These are phyloP conservation scores for Zosterops lateralis DNA, from an alignment of 2,113 vertebrate genomes.

Conservation along the genomic window DNA sequence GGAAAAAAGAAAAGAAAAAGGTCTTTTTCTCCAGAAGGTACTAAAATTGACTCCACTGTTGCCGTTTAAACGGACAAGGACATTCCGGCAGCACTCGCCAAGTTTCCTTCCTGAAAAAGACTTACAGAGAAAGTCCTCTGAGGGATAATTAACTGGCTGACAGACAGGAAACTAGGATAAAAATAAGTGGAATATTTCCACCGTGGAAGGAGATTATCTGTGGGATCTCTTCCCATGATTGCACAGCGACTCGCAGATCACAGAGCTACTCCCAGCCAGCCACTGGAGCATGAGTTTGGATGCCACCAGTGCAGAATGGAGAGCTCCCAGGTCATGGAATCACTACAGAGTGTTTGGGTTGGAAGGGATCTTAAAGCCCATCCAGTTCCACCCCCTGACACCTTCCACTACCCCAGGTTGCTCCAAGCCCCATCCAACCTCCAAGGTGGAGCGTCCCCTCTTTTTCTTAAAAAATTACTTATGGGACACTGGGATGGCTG, in stretches of 20 bases:
- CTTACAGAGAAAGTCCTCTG: background rate
- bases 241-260: background rate
- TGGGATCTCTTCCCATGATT: background rate
- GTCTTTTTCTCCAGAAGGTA: background rate
- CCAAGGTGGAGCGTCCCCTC: background rate
- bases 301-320: background rate
- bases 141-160: conserved; percentile 28
- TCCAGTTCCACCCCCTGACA: background rate
- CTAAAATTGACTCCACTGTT: conserved; percentile 35
- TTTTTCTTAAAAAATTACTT: background rate
- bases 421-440: background rate
- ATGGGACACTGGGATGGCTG: background rate
- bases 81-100: background rate
- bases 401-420: background rate
- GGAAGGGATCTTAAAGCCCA: background rate
- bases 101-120: conserved; percentile 12
- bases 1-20: background rate
- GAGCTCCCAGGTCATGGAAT: background rate
- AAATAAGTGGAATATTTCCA: conserved; percentile 34
- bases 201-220: background rate
- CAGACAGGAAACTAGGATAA: background rate
- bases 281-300: background rate
- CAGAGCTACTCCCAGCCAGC: background rate
- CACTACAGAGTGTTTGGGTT: background rate
- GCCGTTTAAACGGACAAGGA: background rate